Conservation (phyloP, 2,113 vertebrate species). For the Eubucco bourcierii region DNA sequence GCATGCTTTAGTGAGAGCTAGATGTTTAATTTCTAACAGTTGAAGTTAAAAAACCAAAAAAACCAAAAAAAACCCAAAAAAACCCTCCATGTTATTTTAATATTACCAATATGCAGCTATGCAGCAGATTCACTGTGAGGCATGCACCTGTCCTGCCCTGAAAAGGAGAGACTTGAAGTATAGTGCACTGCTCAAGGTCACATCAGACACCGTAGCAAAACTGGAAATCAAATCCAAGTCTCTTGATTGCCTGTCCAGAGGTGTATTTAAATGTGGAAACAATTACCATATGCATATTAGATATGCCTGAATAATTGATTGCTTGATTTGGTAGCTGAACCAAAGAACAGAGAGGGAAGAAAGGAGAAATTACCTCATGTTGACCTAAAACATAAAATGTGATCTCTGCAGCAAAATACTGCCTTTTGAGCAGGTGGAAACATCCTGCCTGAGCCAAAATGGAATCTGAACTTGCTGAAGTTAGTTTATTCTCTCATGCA, state of each 20-base stretch:
- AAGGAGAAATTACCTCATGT: neutral
- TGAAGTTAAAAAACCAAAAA: neutral
- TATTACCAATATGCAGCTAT: neutral
- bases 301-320: constrained; percentile 46
- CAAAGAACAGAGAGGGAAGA: neutral
- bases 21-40: constrained; percentile 32
- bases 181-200: constrained; percentile 25
- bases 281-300: constrained; percentile 51
- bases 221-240: constrained; percentile 45
- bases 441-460: neutral
- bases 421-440: neutral
- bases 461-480: neutral
- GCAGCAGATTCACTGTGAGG: no score
- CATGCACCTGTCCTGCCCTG: neutral
- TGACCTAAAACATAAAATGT: neutral
- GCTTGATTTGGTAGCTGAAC: constrained; percentile 23
- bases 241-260: constrained; percentile 33
- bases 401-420: neutral
- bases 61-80: neutral
- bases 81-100: neutral
- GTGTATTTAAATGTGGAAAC: constrained; percentile 47
- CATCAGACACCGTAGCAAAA: neutral
- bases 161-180: neutral
- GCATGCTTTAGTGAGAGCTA: constrained; percentile 25
- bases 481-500: no score